Conservation (phyloP, 2,888 invertebrate species). For the Arge pagana region DNA sequence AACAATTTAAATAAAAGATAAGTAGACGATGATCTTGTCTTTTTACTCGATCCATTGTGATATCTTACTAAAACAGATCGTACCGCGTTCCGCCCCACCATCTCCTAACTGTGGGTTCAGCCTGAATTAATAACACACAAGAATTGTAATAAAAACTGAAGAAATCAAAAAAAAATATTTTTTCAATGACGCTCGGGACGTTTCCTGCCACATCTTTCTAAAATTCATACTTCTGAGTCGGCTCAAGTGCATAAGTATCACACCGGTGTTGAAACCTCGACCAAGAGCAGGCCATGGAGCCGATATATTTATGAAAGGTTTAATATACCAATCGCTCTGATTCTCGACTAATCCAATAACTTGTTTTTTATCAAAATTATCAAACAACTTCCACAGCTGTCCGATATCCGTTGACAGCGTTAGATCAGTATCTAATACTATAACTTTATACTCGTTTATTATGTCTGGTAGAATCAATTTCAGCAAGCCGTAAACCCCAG, state of each 20-base stretch:
- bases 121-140: no score
- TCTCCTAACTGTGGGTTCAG: no score
- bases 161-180: no score
- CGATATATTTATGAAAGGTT: constrained; percentile 69
- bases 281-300: constrained; percentile 88
- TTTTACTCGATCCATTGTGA: no score
- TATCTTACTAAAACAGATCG: no score
- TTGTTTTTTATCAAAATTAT: constrained; percentile 72
- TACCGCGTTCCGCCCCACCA: no score
- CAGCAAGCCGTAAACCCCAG: constrained; percentile 83
- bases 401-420: constrained; percentile 82
- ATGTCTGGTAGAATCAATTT: constrained; percentile 83
- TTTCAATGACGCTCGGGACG: constrained; percentile 74
- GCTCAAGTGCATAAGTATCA: constrained; percentile 79
- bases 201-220: constrained; percentile 75
- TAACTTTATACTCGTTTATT: constrained; percentile 71
- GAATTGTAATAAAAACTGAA: no score
- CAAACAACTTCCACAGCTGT: constrained; percentile 79
- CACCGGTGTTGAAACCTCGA: constrained; percentile 79
- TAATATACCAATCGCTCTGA: constrained; percentile 89
- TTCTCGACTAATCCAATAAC: constrained; percentile 87
- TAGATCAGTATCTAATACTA: constrained; percentile 86
- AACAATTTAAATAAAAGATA: no score
- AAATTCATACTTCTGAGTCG: constrained; percentile 73
- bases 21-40: no score